Base-by-base conservation (phyloP, 2,797 vertebrate species). In the Microcaecilia unicolor region DNA sequence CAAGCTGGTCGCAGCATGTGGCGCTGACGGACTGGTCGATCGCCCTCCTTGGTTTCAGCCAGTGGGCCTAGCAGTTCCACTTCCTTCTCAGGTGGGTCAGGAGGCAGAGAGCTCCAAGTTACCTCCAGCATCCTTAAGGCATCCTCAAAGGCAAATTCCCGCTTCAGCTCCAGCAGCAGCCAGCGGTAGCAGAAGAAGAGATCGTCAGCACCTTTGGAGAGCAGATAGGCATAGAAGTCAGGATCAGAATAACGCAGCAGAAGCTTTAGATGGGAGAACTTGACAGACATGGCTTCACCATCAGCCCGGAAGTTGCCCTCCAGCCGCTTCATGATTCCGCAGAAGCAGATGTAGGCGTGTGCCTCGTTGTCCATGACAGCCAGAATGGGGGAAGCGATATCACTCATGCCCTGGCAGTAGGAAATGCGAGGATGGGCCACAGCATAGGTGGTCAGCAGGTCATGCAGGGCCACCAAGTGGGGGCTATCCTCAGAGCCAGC, bases 351-450 rank as follows among this genome's bases (percentile, higher is more conserved):
- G 25, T 89, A 97, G 8, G 92, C 87, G 1, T 97, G 93, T 0
- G 91, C 91, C 32, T 98, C 92, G 0, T 93, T 91, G 66, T 97
- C 93, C 88, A 97, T 92, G 4, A 98, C 92, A 0, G 90, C 90
- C 1, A 98, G 70, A 24, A 98, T 89, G 1, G 93, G 93, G 0
- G 92, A 92, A 3, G 93, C 93, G 4, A 97, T 88, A 31, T 97
- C 93, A 2, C 92, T 96, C 93, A 97, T 97, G 24, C 93, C 92
- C 51, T 97, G 93, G 68, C 93, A 97, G 72, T 96, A 96, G 1
- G 91, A 97, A 2, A 96, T 85, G 64, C 89, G 77, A 0, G 77
- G 84, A 57, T 98, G 93, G 16, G 86, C 93, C 60, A 97, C 73
- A 1, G 93, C 93, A 2, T 92, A 98, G 1, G 93, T 92, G 30